These are phyloP conservation scores for Dolomedes plantarius DNA, from an alignment of 2,888 invertebrate species.

Conservation along the genomic window DNA sequence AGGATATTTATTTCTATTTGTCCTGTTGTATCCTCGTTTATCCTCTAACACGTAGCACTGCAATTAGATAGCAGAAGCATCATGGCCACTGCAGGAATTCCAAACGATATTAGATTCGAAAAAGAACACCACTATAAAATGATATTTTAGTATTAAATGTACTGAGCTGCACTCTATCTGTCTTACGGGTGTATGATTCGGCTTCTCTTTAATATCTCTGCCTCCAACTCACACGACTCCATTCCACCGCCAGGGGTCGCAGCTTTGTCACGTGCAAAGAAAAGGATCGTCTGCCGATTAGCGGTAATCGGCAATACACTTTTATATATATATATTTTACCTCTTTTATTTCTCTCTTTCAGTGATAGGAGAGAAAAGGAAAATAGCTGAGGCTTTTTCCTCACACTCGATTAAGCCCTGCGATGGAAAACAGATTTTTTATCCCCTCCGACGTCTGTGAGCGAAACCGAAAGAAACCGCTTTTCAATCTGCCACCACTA, in stretches of 20 bases:
- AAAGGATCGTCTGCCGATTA: constrained; percentile 32
- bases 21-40: too few species aligned
- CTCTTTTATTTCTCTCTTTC: not conserved
- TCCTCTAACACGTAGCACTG: too few species aligned
- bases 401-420: constrained; percentile 38
- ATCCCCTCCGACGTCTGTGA: not conserved
- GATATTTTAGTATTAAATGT: too few species aligned
- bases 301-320: constrained; percentile 27
- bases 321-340: not conserved
- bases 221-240: not conserved
- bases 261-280: constrained; percentile 45
- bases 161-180: too few species aligned
- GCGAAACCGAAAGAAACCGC: not conserved
- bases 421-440: not conserved
- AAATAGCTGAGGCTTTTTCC: not conserved
- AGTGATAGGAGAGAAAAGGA: not conserved
- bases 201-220: constrained; percentile 1
- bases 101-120: too few species aligned
- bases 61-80: too few species aligned
- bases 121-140: too few species aligned
- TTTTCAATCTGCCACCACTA: not conserved
- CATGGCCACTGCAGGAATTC: too few species aligned
- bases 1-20: too few species aligned
- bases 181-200: constrained; percentile 45
- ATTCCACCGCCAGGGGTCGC: constrained; percentile 38